Percentiles rank a stretch among this genome's conserved stretches.
These are phyloP conservation scores for Sinhomidia bicolor DNA, from an alignment of 2,888 invertebrate species.

Conservation along the genomic window DNA sequence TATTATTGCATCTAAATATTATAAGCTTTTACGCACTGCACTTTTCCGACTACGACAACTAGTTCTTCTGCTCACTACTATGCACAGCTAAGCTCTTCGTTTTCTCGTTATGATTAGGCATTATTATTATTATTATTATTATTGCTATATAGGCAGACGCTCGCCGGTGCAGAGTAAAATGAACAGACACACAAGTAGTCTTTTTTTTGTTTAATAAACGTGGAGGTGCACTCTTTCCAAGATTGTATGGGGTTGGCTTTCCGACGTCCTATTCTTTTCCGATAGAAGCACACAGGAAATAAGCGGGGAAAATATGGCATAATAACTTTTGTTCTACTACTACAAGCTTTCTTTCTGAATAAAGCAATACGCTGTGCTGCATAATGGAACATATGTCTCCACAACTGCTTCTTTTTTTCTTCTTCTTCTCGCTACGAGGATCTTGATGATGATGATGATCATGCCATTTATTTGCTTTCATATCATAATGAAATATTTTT, in stretches of 20 bases:
- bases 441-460: slow-evolving; percentile 5
- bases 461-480: neutral
- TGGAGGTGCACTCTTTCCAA: neutral
- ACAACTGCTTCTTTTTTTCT: neutral
- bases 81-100: neutral
- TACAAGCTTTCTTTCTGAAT: slow-evolving; percentile 15
- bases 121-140: neutral
- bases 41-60: no score
- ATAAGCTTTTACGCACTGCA: neutral
- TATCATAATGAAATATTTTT: slow-evolving; percentile 50
- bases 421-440: neutral
- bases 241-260: neutral
- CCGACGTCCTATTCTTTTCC: no score
- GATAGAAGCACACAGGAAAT: neutral
- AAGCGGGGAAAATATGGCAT: slow-evolving; percentile 36
- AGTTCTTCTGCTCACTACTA: no score
- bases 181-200: neutral
- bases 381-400: slow-evolving; percentile 21
- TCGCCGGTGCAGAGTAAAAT: neutral
- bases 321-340: slow-evolving; percentile 46
- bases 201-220: slow-evolving; percentile 8
- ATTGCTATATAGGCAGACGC: neutral
- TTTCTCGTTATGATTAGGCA: no score
- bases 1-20: neutral
- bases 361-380: slow-evolving; percentile 11